Conservation (phyloP, 2,888 invertebrate species). For the Rhagonycha fulva region DNA sequence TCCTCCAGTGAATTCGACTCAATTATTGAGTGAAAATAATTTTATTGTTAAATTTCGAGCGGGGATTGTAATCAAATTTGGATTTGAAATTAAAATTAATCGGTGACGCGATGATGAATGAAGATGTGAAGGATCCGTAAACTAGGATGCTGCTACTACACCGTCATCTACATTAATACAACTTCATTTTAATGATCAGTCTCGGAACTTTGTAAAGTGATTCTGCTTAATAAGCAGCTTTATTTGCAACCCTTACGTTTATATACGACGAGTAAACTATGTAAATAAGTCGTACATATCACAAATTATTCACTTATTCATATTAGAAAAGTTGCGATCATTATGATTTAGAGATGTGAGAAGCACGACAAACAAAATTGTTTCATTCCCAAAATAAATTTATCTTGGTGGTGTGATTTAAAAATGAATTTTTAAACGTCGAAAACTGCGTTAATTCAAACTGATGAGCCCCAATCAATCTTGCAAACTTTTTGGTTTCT, state of each 20-base stretch:
- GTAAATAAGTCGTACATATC: background rate
- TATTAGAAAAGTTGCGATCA: background rate
- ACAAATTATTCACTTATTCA: background rate
- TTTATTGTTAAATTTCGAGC: background rate
- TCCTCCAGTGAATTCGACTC: background rate
- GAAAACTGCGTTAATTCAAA: background rate
- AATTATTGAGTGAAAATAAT: background rate
- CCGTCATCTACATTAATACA: slow-evolving; percentile 23
- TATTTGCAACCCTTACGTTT: background rate
- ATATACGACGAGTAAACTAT: background rate
- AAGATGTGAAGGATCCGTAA: slow-evolving; percentile 6
- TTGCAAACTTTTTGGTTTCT: background rate
- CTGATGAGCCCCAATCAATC: background rate
- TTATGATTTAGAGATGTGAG: background rate
- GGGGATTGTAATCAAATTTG: background rate
- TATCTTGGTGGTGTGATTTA: background rate
- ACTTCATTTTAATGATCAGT: slow-evolving; percentile 26
- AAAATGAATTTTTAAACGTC: background rate
- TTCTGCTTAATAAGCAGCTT: slow-evolving; percentile 19
- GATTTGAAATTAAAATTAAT: slow-evolving; percentile 27
- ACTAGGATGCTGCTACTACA: slow-evolving; percentile 7
- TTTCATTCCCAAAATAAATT: background rate
- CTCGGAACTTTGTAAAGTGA: slow-evolving; percentile 17
- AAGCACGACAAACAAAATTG: background rate
- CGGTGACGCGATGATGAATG: slow-evolving; percentile 23